phyloP scores from a whole-genome alignment of 2,113 vertebrate genomes.

The Camelus dromedarius region DNA sequence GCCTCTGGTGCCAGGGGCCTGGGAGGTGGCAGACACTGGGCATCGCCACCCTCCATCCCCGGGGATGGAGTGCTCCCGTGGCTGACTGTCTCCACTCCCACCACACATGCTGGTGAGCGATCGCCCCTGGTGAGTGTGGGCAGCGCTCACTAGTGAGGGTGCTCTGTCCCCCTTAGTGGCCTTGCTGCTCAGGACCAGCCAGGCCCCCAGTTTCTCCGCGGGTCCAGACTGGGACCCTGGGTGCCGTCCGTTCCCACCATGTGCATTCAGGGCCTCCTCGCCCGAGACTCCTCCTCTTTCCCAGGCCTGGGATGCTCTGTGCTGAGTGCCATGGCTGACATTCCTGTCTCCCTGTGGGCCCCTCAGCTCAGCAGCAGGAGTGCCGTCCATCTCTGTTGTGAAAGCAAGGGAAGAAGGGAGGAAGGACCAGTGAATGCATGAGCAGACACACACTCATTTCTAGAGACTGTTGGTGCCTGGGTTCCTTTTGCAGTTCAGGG shows the following conservation, averaged over 20 bases:
- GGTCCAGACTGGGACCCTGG: neutral
- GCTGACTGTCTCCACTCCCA: neutral
- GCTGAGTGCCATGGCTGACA: accelerated
- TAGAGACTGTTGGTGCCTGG: neutral
- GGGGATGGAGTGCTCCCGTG: neutral
- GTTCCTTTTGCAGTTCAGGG: neutral
- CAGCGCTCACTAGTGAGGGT: accelerated
- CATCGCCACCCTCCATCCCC: neutral
- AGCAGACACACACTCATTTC: neutral
- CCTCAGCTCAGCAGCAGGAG: neutral
- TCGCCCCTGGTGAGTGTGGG: neutral
- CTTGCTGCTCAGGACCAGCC: neutral
- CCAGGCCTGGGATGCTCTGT: neutral
- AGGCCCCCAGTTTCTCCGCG: neutral
- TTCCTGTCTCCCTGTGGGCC: neutral
- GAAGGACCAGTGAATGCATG: neutral
- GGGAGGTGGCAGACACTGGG: neutral
- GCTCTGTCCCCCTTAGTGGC: neutral
- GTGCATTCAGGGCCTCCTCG: neutral
- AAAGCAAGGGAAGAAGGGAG: neutral
- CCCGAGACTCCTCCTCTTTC: accelerated
- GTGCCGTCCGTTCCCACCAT: accelerated
- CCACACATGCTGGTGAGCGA: neutral
- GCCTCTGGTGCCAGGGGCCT: neutral
- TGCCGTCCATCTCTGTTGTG: neutral